Base-by-base conservation (phyloP, 2,888 invertebrate species). In the Pimpla rufipes region DNA sequence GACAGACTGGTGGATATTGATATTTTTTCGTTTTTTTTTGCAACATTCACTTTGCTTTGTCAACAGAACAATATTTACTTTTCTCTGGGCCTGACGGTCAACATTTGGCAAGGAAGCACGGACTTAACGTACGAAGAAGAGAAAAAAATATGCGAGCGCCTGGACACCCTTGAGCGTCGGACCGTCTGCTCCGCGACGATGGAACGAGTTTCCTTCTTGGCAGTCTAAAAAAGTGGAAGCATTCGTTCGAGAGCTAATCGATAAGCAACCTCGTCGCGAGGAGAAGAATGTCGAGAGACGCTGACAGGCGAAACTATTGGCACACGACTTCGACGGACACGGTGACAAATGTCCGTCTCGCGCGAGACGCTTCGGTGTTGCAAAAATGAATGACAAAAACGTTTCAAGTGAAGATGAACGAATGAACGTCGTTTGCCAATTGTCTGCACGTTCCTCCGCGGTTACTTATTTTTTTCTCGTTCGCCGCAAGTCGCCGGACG, bases 101-200 rank as follows among this genome's bases (percentile, higher is more conserved):
- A 59, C 64, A 77, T 74, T 52, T 78, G 74, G 57, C 67, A 78
- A 77, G 78, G 74, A 79, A 84, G 76, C 81, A 83, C 83, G 67
- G 71, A 71, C 78, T 81, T 62, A 29, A 29, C 3, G 73, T 77
- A 81, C 80, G 66, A 75, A 83, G 66, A 75, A 59, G 77, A n/a
- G 76, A 77, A 10, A 79, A 64, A 80, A 74, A 13, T 55, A 52
- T 73, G 66, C 50, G 13, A 35, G 29, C 71, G 62, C 13, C 59
- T 62, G 35, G 66, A 77, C 79, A 77, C 59, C 21, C 52, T 76
- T 76, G 59, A 50, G 35, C 21, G 52, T 70, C 64, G 40, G n/a
- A 11, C 29, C n/a, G 67, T 42, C 7, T 35, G 50, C 52, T 42
- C 18, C 21, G 16, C 57, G 21, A 52, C 21, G 35, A 23, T 21